Base-by-base conservation (phyloP, 1,140 invertebrate genomes). In the Drosophila kurseongensis region DNA sequence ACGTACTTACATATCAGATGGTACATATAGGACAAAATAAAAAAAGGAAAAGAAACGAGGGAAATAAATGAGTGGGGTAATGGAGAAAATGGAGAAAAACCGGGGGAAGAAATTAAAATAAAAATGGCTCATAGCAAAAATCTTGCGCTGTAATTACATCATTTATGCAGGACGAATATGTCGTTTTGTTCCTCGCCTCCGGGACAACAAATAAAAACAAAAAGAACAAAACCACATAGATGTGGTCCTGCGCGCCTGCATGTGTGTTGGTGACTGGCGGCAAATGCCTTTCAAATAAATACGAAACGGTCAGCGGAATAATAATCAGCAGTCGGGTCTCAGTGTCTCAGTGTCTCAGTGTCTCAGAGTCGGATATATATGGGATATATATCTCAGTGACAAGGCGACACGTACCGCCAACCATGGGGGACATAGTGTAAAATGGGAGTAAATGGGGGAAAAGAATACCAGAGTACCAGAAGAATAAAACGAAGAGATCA, bases 101-200 rank as follows among this genome's bases (percentile, higher is more conserved):
- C 29, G 51, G 56, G 75, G 80, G 76, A 75, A 80, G 80, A 88
- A 89, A 89, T 90, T 89, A 90, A 89, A 89, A 89, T 89, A 89
- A 89, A 89, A 89, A 89, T 89, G 78, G 77, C 84, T 89, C 80
- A 89, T 89, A 89, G 84, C 85, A 89, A 89, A 89, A 89, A 89
- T 89, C 84, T 89, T 89, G 84, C 80, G 84, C 84, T 89, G 84
- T 89, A 89, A 89, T 89, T 89, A 89, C 84, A 89, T 89, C 84
- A 89, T 89, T 89, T 89, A 89, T 89, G 84, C 84, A 89, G 84
- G 84, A 89, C 84, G 85, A 89, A 89, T 89, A 89, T 89, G 84
- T 89, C 84, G 80, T 89, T 88, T 77, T 88, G 84, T 83, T 88
- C 62, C 72, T 66, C 40, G 56, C 58, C 58, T 67, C 4, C 50